A percentile compares a stretch with the other conserved stretches of the same genome.
These are phyloP conservation scores for Nansenia antarctica DNA, from an alignment of 2,113 vertebrate species.

Conservation along the genomic window DNA sequence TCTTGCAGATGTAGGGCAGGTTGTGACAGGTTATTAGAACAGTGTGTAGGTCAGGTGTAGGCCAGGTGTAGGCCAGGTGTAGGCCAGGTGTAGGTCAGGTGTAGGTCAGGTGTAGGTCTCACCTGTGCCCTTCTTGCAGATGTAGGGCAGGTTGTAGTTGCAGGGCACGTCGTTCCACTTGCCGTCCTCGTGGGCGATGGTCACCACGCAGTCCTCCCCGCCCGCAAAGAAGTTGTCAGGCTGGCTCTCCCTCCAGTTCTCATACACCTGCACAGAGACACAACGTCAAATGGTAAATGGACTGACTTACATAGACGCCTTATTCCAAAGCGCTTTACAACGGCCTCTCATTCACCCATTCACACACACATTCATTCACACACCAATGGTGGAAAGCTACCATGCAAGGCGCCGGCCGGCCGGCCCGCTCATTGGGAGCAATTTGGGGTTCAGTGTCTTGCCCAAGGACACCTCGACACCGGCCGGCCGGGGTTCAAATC, in stretches of 20 bases:
- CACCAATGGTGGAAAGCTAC: too few species aligned
- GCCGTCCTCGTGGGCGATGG: constrained; percentile 91
- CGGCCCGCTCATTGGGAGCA: too few species aligned
- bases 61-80: not conserved
- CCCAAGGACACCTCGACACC: too few species aligned
- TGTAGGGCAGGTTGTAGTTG: constrained; percentile 97
- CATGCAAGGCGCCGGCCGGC: too few species aligned
- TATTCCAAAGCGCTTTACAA: too few species aligned
- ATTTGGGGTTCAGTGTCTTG: too few species aligned
- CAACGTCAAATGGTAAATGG: too few species aligned
- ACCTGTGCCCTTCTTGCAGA: constrained; percentile 99
- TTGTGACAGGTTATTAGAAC: not conserved
- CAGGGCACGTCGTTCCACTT: constrained; percentile 98
- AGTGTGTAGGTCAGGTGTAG: not conserved
- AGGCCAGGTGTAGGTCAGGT: not conserved
- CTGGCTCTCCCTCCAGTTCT: constrained; percentile 96
- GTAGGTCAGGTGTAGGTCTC: constrained; percentile 7
- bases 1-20: not conserved
- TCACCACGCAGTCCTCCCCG: constrained; percentile 95
- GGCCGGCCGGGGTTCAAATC: too few species aligned
- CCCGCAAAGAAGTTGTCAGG: constrained; percentile 97
- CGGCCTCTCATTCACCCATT: too few species aligned
- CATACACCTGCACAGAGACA: constrained; percentile 80
- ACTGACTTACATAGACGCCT: too few species aligned
- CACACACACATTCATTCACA: too few species aligned